Evolutionary conservation across 2,888 invertebrate genomes (phyloP).

Genomic region (Vanessa cardui): DNA sequence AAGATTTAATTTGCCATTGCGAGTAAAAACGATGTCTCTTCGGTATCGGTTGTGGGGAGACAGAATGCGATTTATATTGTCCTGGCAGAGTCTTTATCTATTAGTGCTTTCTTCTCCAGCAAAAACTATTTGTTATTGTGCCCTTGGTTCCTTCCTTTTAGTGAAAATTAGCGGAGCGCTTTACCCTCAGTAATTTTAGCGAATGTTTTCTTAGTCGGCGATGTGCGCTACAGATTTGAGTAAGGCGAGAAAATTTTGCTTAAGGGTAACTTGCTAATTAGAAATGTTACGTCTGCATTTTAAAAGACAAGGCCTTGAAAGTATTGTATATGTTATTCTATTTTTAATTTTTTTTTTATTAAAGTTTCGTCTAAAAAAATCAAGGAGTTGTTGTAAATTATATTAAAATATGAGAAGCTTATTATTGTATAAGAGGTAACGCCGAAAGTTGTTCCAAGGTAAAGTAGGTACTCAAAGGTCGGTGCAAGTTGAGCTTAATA

Average conservation of each 20-base stretch:
- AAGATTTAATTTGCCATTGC: slow-evolving; percentile 29
- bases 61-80: slow-evolving; percentile 42
- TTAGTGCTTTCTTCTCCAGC: slow-evolving; percentile 52
- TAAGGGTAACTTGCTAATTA: neutral
- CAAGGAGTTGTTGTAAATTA: slow-evolving; percentile 3
- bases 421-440: slow-evolving; percentile 48
- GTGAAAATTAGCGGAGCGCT: slow-evolving; percentile 54
- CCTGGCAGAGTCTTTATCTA: slow-evolving; percentile 54
- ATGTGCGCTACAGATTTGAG: slow-evolving; percentile 20
- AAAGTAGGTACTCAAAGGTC: slow-evolving; percentile 50
- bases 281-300: neutral
- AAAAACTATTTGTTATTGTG: slow-evolving; percentile 65
- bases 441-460: slow-evolving; percentile 63
- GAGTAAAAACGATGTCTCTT: slow-evolving; percentile 28
- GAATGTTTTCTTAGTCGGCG: slow-evolving; percentile 42
- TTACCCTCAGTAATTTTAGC: slow-evolving; percentile 47
- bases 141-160: slow-evolving; percentile 49
- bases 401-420: slow-evolving; percentile 20
- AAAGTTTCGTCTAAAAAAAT: neutral
- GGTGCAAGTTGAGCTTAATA: slow-evolving; percentile 73
- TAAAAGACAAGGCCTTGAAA: neutral
- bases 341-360: neutral
- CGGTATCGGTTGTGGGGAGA: slow-evolving; percentile 33
- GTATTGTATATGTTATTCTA: neutral
- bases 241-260: neutral